These are phyloP conservation scores for Gymnocephalus cernua DNA, from an alignment of 2,113 vertebrate genomes.

Conservation along the genomic window DNA sequence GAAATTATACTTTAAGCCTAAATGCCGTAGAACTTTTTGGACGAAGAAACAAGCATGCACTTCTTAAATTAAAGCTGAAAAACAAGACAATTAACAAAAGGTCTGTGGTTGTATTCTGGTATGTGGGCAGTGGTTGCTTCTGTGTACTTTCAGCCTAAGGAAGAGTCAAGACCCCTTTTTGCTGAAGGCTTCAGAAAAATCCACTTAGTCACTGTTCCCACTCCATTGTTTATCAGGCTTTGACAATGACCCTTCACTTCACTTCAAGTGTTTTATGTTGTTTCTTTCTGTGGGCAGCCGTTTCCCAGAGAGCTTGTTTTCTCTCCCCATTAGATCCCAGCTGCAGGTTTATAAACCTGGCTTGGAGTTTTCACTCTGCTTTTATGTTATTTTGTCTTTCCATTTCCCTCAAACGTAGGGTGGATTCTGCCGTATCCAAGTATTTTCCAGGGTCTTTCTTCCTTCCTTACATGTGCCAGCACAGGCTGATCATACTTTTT, in stretches of 20 bases:
- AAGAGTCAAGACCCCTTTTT: conserved; percentile 16
- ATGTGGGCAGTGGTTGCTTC: neutral
- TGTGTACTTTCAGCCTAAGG: neutral
- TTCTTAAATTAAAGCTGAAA: neutral
- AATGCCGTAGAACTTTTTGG: neutral
- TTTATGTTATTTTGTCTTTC: neutral
- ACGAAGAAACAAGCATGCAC: neutral
- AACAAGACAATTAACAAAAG: neutral
- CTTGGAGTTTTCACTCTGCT: conserved; percentile 12
- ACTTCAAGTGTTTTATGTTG: conserved; percentile 29
- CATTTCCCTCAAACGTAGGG: neutral
- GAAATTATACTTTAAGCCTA: neutral
- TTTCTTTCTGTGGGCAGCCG: neutral
- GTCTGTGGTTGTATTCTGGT: neutral
- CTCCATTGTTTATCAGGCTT: conserved; percentile 17
- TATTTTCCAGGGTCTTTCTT: conserved; percentile 35
- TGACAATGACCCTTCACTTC: conserved; percentile 41
- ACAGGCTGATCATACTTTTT: neutral
- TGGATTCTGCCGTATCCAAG: conserved; percentile 6
- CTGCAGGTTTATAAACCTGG: conserved; percentile 12
- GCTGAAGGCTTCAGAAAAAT: conserved; percentile 22
- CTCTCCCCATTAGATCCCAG: too few relatives aligned
- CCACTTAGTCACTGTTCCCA: conserved; percentile 16
- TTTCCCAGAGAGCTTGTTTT: neutral
- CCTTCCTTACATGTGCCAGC: conserved; percentile 1